Base-by-base conservation (phyloP, 2,888 invertebrate genomes). In the Calephelis perditalis region DNA sequence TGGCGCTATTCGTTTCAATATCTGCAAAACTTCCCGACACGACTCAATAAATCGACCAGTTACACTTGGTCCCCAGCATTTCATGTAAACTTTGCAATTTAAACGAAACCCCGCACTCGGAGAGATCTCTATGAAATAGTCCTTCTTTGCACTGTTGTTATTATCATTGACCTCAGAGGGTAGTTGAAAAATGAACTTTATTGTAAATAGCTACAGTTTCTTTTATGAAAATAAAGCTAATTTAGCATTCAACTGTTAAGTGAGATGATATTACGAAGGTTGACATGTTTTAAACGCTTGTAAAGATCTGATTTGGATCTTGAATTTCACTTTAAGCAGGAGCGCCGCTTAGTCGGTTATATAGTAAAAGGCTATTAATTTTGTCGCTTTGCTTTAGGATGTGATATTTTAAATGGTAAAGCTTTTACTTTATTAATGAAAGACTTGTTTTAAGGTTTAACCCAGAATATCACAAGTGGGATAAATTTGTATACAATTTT, bases 1-100 rank as follows among this genome's bases (percentile, higher is more conserved):
- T 89, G 86, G 81, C 78, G 78, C 82, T 79, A 86, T 87, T 87
- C 86, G 82, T 88, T 89, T 89, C 88, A 89, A 88, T 89, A 88
- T 85, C 86, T 83, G 80, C 86, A 83, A 87, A 89, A 89, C 83
- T 88, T 88, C 82, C 83, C 79, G 80, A 80, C 80, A 80, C 82
- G 78, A 81, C 85, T 84, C 84, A 78, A 84, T 81, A 86, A 85
- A 86, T 77, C 82, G 87, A 75, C 88, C 86, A 84, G 56, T 69
- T 67, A 70, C 68, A 73, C 62, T 63, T 65, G 84, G 78, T 62
- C 75, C 66, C 64, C 65, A 60, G 63, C 67, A 62, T 64, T 66
- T 61, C 65, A 61, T 62, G 62, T 60, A 35, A 63, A 63, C 68
- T 67, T 65, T 62, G 59, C 60, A 59, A 56, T 63, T 71, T 70